phyloP scores from a whole-genome alignment of 2,888 invertebrate genomes.

The Cheilosia impressa region DNA sequence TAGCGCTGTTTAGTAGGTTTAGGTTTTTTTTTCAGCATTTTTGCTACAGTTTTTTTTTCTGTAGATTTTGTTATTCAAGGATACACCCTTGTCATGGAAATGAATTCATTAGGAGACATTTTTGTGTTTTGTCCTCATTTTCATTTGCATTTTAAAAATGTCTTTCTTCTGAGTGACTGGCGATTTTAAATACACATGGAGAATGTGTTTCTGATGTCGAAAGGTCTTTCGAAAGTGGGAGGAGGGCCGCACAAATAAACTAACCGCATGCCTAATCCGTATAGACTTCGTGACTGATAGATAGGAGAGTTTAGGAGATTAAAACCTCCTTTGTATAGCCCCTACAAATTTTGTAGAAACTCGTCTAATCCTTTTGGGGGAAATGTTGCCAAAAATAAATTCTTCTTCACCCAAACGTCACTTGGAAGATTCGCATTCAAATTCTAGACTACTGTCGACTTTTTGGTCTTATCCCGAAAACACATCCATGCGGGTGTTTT shows the following conservation, averaged over 20 bases:
- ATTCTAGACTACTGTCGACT: constrained; percentile 67
- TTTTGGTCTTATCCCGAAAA: constrained; percentile 64
- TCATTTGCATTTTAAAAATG: constrained; percentile 44
- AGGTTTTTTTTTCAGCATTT: constrained; percentile 29
- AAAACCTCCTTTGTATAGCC: constrained; percentile 29
- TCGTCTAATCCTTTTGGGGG: constrained; percentile 61
- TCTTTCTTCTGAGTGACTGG: constrained; percentile 28
- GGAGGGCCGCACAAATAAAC: constrained; percentile 21
- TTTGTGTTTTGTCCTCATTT: constrained; percentile 64
- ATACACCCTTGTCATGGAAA: constrained; percentile 70
- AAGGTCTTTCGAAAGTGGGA: constrained; percentile 3
- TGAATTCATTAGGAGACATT: constrained; percentile 71
- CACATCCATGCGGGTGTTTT: constrained; percentile 66
- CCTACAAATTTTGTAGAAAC: constrained; percentile 22
- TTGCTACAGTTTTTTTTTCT: constrained; percentile 9
- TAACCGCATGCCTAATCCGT: constrained; percentile 62
- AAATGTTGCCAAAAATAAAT: constrained; percentile 74
- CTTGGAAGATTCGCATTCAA: constrained; percentile 61
- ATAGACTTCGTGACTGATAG: constrained; percentile 66
- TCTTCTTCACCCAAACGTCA: constrained; percentile 43
- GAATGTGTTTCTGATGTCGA: constrained; percentile 28
- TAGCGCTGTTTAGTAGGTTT: constrained; percentile 36
- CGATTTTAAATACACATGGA: neutral
- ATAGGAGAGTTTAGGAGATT: constrained; percentile 53
- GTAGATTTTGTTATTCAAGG: constrained; percentile 67